These are phyloP conservation scores for Therioaphis trifolii DNA, from an alignment of 2,888 invertebrate genomes.

Conservation along the genomic window DNA sequence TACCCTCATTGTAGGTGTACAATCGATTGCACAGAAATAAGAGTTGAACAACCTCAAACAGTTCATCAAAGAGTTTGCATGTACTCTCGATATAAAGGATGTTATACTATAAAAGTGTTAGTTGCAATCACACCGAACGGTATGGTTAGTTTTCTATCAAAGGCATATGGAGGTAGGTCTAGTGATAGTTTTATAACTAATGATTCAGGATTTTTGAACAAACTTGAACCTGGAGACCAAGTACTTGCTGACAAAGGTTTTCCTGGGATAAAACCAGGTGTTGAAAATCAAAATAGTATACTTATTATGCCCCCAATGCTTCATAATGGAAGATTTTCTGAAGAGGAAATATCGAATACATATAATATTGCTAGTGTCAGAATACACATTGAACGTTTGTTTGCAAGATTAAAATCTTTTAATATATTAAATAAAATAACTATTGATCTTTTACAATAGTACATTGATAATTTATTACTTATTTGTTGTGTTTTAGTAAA, in stretches of 20 bases:
- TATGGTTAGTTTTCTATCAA: neutral
- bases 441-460: no score
- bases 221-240: neutral
- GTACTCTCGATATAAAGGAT: neutral
- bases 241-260: conserved; percentile 8
- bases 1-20: neutral
- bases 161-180: neutral
- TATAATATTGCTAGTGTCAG: neutral
- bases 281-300: no score
- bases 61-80: neutral
- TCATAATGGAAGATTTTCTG: no score
- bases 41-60: neutral
- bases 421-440: no score
- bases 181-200: neutral
- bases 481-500: no score
- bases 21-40: conserved; percentile 8
- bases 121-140: neutral
- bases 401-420: no score
- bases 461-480: no score
- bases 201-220: neutral
- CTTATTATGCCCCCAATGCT: no score
- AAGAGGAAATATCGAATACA: no score
- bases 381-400: neutral
- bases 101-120: neutral
- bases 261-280: neutral